Evolutionary conservation across 2,888 invertebrate species (phyloP), one percentile per base, ranked within the genome.

Genomic region (Nebria salina): DNA sequence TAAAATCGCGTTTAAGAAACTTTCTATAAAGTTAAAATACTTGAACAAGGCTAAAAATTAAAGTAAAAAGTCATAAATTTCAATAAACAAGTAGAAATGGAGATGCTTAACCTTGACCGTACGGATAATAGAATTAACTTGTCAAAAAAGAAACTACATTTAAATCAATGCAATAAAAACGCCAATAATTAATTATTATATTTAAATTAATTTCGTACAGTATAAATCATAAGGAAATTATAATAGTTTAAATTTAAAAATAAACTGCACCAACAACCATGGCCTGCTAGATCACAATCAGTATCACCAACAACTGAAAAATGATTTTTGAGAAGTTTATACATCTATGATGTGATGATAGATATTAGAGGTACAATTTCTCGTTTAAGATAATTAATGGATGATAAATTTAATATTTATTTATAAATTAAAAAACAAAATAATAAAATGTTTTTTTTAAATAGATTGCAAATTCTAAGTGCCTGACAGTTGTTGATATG

Each of bases 31-130:
- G n/a, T 68, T 65, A 34, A 34, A 34, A 34, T 34, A 34, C 34
- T 34, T 34, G 34, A 34, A 68, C 26, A 11, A 25, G 26, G 68
- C 25, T 13, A 70, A 70, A 70, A 70, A 34, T 26, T 70, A 70
- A 70, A 11, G 25, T 70, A 5, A 25, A 13, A 70, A 70, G 70
- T 70, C 25, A 54, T 54, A 70, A 70, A 70, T 70, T 70, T 72
- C 25, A 73, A 41, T 78, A 41, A 65, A 78, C 64, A 13, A 79
- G 2, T 74, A 64, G 65, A 73, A 79, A 79, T 79, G 79, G 79
- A 74, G 70, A 79, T 68, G 75, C 68, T 54, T 54, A 54, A 54
- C 54, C 54, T 54, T 54, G 54, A 7, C 54, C 54, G 54, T 54
- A 54, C 54, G 13, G 54, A 54, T 54, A 54, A 54, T 54, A 54